Conservation (phyloP, 2,797 vertebrate genomes). For the Dromococcyx pavoninus region DNA sequence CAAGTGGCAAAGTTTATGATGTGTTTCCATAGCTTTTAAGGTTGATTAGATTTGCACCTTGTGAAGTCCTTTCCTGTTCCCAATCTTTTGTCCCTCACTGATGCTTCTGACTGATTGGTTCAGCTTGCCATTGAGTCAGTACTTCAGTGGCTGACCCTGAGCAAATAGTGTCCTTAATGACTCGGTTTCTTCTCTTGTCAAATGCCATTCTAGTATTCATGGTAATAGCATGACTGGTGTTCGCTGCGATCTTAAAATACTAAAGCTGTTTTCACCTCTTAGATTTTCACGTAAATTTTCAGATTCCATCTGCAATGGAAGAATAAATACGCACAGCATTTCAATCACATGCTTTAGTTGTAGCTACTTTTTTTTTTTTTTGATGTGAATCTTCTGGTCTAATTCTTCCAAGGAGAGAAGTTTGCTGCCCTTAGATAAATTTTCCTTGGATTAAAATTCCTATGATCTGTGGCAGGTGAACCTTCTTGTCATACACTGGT, state of each 20-base stretch:
- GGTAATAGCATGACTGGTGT: neutral
- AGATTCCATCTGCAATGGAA: neutral
- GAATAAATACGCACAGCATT: neutral
- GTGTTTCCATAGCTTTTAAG: neutral
- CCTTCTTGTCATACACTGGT: neutral
- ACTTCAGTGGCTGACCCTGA: neutral
- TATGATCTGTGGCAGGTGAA: neutral
- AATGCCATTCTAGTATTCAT: neutral
- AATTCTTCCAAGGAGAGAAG: neutral
- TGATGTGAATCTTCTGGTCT: neutral
- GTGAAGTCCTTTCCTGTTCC: neutral
- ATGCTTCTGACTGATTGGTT: neutral
- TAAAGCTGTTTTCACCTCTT: neutral
- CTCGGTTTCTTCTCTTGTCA: neutral
- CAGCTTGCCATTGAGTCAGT: neutral
- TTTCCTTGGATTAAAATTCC: neutral
- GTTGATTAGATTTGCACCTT: neutral
- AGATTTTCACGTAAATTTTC: neutral
- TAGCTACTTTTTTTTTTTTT: neutral
- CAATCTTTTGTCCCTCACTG: neutral
- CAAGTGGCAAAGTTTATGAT: neutral
- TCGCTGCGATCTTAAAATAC: neutral
- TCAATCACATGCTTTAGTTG: neutral
- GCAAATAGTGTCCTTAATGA: neutral
- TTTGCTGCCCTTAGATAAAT: neutral